Conservation (phyloP, 2,888 invertebrate species). For the Hyles lineata region DNA sequence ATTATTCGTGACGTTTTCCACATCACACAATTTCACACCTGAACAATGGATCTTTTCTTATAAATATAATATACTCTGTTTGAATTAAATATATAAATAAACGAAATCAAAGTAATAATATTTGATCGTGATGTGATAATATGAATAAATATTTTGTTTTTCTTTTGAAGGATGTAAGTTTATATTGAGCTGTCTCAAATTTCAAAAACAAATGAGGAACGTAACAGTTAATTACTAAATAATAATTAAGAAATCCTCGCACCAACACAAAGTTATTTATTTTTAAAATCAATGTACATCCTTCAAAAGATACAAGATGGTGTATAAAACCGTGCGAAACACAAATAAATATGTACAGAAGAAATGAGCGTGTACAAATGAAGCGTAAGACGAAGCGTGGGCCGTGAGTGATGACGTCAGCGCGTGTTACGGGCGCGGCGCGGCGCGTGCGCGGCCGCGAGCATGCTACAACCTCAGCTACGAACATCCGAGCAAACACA, state of each 20-base stretch:
- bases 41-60: neutral
- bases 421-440: slow-evolving; percentile 50
- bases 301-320: slow-evolving; percentile 31
- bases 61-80: slow-evolving; percentile 6
- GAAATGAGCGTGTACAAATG: slow-evolving; percentile 57
- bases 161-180: slow-evolving; percentile 12
- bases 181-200: neutral
- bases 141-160: slow-evolving; percentile 37
- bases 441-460: slow-evolving; percentile 55
- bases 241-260: no score
- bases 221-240: no score
- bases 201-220: no score
- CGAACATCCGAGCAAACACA: slow-evolving; percentile 54
- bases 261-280: neutral
- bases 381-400: slow-evolving; percentile 70
- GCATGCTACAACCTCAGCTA: slow-evolving; percentile 57
- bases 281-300: neutral
- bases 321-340: slow-evolving; percentile 39
- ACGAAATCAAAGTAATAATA: slow-evolving; percentile 63
- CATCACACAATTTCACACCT: slow-evolving; percentile 11
- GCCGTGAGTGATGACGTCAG: slow-evolving; percentile 56
- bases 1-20: neutral
- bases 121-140: slow-evolving; percentile 54
- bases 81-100: slow-evolving; percentile 30
- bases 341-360: slow-evolving; percentile 61